Percentiles rank a stretch among this genome's conserved stretches.
phyloP scores from a whole-genome alignment of 1,140 invertebrate species.

The Sinonovacula constricta region DNA sequence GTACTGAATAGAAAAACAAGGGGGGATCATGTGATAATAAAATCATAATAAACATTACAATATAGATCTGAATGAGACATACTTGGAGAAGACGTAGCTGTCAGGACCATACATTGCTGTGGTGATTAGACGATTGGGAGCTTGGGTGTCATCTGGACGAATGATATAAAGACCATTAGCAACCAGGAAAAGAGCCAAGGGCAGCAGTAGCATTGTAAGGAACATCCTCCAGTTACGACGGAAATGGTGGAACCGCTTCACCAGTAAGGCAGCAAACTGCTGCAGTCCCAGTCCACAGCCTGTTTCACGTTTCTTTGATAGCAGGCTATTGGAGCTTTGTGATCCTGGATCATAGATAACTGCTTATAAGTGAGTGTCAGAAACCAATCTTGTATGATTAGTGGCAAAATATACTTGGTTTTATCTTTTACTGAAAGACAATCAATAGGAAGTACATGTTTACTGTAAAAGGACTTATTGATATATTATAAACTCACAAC shows the following conservation, averaged over 20 bases:
- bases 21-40: background rate
- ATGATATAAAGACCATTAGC: slow-evolving; percentile 69
- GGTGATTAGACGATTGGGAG: slow-evolving; percentile 67
- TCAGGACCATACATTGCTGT: slow-evolving; percentile 75
- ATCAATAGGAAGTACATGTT: too few species aligned
- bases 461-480: too few species aligned
- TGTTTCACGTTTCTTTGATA: slow-evolving; percentile 17
- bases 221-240: slow-evolving; percentile 71
- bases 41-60: background rate
- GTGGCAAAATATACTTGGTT: too few species aligned
- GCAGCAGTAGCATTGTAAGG: slow-evolving; percentile 69
- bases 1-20: too few species aligned
- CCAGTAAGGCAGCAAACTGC: slow-evolving; percentile 65
- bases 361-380: too few species aligned
- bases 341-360: too few species aligned
- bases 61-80: slow-evolving; percentile 33
- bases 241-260: slow-evolving; percentile 76
- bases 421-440: too few species aligned
- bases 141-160: slow-evolving; percentile 51
- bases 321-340: background rate
- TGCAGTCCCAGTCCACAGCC: slow-evolving; percentile 48
- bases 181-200: slow-evolving; percentile 65
- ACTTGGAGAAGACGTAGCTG: slow-evolving; percentile 68
- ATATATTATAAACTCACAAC: too few species aligned
- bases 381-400: too few species aligned